Conservation (phyloP, 2,113 vertebrate species). For the Myotis lucifugus region DNA sequence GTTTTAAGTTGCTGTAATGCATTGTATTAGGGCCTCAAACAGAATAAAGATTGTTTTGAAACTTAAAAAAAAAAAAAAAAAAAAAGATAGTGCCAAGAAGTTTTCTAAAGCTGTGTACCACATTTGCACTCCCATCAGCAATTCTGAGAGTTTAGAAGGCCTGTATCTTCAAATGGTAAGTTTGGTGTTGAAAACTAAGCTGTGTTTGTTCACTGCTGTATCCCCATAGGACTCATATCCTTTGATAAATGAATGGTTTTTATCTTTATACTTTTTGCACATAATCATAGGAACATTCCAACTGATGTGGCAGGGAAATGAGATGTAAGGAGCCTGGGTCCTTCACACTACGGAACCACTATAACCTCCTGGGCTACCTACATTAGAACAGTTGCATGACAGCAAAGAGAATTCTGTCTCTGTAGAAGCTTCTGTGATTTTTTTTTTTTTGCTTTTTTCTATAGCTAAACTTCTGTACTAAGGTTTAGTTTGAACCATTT, state of each 20-base stretch:
- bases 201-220: neutral
- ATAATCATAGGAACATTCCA: neutral
- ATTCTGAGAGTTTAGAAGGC: neutral
- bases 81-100: neutral
- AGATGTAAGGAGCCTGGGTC: neutral
- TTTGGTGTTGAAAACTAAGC: neutral
- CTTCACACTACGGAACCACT: fast-evolving
- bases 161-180: neutral
- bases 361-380: neutral
- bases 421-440: neutral
- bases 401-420: neutral
- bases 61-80: too few relatives aligned
- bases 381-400: neutral
- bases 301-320: neutral
- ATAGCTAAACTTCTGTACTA: neutral
- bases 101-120: neutral
- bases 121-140: neutral
- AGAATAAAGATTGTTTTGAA: slow-evolving; percentile 91
- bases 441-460: neutral
- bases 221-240: neutral
- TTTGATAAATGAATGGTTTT: neutral
- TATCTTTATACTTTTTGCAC: neutral
- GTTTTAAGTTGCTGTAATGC: slow-evolving; percentile 89
- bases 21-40: slow-evolving; percentile 90
- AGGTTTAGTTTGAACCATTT: neutral